These are phyloP conservation scores for Odocoileus hemionus DNA, from an alignment of 2,113 vertebrate genomes.

Conservation along the genomic window DNA sequence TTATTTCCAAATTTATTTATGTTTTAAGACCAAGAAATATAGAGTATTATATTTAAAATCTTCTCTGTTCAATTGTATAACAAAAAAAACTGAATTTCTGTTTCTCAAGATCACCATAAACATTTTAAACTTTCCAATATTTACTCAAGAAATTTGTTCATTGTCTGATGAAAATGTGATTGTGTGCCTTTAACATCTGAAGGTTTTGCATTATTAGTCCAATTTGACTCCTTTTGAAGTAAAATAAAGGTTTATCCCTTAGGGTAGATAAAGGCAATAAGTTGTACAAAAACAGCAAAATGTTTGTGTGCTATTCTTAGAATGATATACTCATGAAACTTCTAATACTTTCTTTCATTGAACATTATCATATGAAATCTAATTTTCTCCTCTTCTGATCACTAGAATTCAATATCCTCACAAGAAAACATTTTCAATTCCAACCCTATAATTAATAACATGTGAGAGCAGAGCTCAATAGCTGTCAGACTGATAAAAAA, in stretches of 20 bases:
- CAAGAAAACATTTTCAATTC: not conserved
- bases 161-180: not conserved
- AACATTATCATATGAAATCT: not conserved
- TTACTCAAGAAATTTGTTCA: not conserved
- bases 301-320: not conserved
- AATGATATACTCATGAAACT: not conserved
- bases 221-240: not conserved
- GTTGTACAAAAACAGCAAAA: not conserved
- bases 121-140: not conserved
- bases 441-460: not conserved
- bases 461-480: not conserved
- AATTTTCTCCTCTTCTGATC: not conserved
- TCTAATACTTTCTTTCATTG: not conserved
- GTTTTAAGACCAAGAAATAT: not conserved
- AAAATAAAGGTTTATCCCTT: not conserved
- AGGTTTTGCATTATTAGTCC: not conserved
- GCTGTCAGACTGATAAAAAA: not conserved
- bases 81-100: not conserved
- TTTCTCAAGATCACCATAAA: not conserved
- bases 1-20: not conserved
- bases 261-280: not conserved
- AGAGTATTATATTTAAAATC: not conserved
- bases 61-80: not conserved
- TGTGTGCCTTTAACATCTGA: not conserved
- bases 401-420: not conserved